Evolutionary conservation across 2,888 invertebrate species (phyloP).

Genomic region (Torymus auratus): DNA sequence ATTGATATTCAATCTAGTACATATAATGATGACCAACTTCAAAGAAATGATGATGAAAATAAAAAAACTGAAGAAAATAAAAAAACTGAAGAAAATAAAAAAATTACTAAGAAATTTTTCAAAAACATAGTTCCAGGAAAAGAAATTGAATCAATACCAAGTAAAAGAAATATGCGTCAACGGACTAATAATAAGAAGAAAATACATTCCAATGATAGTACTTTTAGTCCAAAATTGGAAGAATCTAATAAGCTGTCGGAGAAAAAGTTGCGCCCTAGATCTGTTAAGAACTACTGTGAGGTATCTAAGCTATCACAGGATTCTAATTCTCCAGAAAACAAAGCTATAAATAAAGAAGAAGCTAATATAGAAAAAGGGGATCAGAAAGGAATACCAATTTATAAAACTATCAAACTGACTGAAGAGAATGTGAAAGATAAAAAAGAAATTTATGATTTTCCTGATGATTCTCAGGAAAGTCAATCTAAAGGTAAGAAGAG

Average conservation of each 20-base stretch:
- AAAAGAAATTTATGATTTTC: conserved; percentile 58
- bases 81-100: conserved; percentile 9
- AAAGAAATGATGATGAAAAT: neutral
- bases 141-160: neutral
- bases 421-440: conserved; percentile 47
- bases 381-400: conserved; percentile 53
- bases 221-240: conserved; percentile 17
- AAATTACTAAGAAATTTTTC: conserved; percentile 46
- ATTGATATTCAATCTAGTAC: conserved; percentile 6
- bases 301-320: conserved; percentile 39
- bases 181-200: conserved; percentile 8
- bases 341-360: conserved; percentile 9
- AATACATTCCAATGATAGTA: conserved; percentile 20
- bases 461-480: conserved; percentile 53
- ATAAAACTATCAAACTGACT: conserved; percentile 42
- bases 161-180: neutral
- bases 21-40: neutral
- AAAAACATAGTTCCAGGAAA: conserved; percentile 30
- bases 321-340: conserved; percentile 23
- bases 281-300: conserved; percentile 57
- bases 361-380: neutral
- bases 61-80: conserved; percentile 1
- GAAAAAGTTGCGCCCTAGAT: conserved; percentile 48
- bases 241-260: conserved; percentile 14
- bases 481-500: conserved; percentile 37